A percentile compares a stretch with the other conserved stretches of the same genome.
These are phyloP conservation scores for Pseudanteris insignis DNA, from an alignment of 2,888 invertebrate genomes.

Conservation along the genomic window DNA sequence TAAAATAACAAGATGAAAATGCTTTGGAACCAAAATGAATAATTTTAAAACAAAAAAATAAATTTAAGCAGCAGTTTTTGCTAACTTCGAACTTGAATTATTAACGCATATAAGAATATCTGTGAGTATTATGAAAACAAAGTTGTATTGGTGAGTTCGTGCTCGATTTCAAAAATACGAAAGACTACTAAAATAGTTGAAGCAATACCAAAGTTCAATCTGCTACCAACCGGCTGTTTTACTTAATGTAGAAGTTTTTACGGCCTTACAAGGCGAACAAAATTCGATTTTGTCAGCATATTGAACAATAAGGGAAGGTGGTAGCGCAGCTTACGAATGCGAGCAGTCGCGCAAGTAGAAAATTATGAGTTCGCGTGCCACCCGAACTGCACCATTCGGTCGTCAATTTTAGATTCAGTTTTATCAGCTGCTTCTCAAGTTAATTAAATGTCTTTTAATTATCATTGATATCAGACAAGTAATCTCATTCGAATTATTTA, in stretches of 20 bases:
- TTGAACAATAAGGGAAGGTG: too few relatives aligned
- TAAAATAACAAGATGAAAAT: too few relatives aligned
- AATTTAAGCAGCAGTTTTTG: too few relatives aligned
- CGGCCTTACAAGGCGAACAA: slow-evolving; percentile 18
- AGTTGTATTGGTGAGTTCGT: too few relatives aligned
- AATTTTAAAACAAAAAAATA: too few relatives aligned
- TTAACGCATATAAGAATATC: too few relatives aligned
- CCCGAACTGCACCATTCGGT: not conserved
- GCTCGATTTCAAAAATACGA: slow-evolving; percentile 14
- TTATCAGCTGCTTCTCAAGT: not conserved
- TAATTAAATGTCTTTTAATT: not conserved
- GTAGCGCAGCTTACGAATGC: too few relatives aligned
- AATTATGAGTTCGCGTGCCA: slow-evolving; percentile 5
- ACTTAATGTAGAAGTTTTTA: slow-evolving; percentile 42
- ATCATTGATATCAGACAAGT: not conserved
- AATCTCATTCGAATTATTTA: slow-evolving; percentile 5
- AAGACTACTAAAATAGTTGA: slow-evolving; percentile 29
- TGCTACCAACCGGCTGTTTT: slow-evolving; percentile 27
- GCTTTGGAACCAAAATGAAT: too few relatives aligned
- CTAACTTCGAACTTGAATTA: too few relatives aligned
- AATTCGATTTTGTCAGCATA: slow-evolving; percentile 31
- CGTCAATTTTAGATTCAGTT: not conserved
- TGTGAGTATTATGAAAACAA: too few relatives aligned
- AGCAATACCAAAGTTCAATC: slow-evolving; percentile 27
- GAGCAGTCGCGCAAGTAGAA: not conserved